Conservation (phyloP, 2,797 vertebrate genomes). For the Mus spretus region DNA sequence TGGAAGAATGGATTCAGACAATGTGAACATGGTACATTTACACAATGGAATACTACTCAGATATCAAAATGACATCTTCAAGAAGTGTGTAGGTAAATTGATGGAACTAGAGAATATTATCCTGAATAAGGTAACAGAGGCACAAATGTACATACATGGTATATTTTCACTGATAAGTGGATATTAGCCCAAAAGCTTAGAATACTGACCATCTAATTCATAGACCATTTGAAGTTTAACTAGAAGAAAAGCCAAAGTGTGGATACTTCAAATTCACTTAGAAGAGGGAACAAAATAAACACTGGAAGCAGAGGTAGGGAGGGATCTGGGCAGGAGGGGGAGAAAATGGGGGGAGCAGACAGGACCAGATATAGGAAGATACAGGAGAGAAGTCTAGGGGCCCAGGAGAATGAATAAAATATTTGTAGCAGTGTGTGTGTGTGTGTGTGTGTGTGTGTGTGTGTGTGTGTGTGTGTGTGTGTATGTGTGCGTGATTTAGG, state of each 20-base stretch:
- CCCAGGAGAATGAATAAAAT: neutral
- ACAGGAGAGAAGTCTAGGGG: neutral
- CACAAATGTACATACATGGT: neutral
- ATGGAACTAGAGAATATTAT: neutral
- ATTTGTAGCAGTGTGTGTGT: neutral
- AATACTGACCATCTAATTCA: neutral
- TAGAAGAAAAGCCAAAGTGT: neutral
- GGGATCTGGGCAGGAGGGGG: no score
- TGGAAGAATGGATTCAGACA: neutral
- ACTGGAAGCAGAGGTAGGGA: neutral
- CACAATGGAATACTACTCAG: neutral
- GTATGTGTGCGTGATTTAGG: neutral
- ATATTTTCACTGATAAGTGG: neutral
- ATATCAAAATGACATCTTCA: neutral
- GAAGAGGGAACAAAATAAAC: neutral
- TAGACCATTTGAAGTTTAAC: neutral
- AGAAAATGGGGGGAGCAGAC: neutral
- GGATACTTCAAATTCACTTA: neutral
- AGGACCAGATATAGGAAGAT: neutral
- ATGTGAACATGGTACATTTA: neutral
- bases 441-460: neutral
- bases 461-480: no score
- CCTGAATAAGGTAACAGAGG: neutral
- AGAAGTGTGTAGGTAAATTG: neutral
- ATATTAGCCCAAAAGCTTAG: neutral